phyloP scores from a whole-genome alignment of 2,113 vertebrate species.

The Spermophilus dauricus region DNA sequence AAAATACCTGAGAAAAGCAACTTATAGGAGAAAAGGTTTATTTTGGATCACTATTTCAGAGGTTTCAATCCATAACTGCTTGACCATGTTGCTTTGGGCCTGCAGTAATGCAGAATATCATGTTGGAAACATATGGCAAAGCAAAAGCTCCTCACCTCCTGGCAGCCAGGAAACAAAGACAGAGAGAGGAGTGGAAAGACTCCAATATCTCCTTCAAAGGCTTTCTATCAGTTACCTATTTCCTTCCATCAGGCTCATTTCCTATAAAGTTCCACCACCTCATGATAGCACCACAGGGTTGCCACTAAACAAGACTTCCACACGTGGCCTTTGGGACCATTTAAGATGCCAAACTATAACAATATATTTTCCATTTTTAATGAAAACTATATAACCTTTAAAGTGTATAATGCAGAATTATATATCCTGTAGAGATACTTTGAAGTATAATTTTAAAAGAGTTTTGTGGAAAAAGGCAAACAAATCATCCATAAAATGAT shows the following conservation, averaged over 20 bases:
- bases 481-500: too few species aligned
- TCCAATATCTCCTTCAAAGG: not conserved
- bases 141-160: not conserved
- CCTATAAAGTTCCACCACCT: not conserved
- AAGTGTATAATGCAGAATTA: not conserved
- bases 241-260: not conserved
- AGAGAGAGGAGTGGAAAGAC: not conserved
- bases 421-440: not conserved
- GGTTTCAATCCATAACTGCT: not conserved
- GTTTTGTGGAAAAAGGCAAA: not conserved
- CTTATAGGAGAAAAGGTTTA: not conserved
- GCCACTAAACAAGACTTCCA: not conserved
- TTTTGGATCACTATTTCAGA: not conserved
- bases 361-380: not conserved
- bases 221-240: not conserved
- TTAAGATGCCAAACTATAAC: not conserved
- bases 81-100: not conserved
- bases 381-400: not conserved
- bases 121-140: not conserved
- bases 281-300: too few species aligned
- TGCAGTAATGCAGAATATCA: not conserved
- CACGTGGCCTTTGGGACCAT: not conserved
- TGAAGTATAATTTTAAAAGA: not conserved
- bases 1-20: too few species aligned
- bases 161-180: not conserved